These are phyloP conservation scores for Nysson spinosus DNA, from an alignment of 2,888 invertebrate species.

Conservation along the genomic window DNA sequence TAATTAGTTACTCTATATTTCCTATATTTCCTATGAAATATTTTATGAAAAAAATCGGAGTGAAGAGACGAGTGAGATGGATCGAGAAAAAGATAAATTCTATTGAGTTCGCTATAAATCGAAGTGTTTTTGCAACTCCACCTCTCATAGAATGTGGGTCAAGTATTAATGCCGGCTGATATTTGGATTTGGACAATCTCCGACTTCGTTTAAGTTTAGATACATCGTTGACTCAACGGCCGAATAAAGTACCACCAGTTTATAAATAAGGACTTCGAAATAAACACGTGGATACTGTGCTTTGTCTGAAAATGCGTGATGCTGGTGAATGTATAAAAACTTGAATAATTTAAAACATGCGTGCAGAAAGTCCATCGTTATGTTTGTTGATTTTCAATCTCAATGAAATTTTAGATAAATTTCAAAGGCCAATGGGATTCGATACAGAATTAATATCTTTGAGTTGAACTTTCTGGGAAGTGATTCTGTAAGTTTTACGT, in stretches of 20 bases:
- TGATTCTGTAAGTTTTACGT: neutral
- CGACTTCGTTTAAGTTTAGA: constrained; percentile 5
- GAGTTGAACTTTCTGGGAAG: constrained; percentile 1
- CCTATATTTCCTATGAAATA: no score
- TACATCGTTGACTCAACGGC: neutral
- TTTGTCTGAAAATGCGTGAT: no score
- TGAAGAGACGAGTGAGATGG: neutral
- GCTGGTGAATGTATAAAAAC: no score
- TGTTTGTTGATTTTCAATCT: no score
- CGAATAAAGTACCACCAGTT: neutral
- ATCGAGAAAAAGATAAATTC: neutral
- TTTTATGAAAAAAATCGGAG: no score
- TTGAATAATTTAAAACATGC: no score
- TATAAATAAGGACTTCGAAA: no score
- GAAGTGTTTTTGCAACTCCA: neutral
- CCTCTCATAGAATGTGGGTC: neutral
- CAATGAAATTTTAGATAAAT: no score
- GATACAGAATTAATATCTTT: neutral
- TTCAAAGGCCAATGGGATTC: no score
- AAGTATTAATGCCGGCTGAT: neutral
- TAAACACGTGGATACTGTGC: no score
- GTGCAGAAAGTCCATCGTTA: no score
- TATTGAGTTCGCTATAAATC: neutral
- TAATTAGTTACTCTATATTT: no score
- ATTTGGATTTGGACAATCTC: neutral